Evolutionary conservation across 1,140 invertebrate species (phyloP).

Genomic region (Apis florea): DNA sequence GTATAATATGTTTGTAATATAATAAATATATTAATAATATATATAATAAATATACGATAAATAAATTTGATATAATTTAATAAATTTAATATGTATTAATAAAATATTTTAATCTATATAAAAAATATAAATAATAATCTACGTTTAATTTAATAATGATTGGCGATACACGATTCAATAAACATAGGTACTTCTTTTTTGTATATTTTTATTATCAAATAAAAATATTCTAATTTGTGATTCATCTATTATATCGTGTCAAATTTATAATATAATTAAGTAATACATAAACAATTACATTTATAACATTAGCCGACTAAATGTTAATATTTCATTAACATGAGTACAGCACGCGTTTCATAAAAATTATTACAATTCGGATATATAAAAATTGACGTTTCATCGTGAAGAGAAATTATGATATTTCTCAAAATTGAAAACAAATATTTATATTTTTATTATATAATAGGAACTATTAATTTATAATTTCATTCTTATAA

Average conservation of each 20-base stretch:
- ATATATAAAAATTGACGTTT: neutral
- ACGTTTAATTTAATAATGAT: neutral
- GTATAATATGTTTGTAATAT: no score
- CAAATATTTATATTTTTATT: neutral
- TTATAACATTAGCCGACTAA: neutral
- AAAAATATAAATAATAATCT: neutral
- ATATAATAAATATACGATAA: no score
- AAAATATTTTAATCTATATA: neutral
- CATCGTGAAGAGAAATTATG: neutral
- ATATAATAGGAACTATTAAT: constrained; percentile 12
- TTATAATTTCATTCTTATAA: neutral
- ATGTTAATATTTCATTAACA: neutral
- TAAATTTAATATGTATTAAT: neutral
- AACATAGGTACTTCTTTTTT: neutral
- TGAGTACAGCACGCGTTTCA: neutral
- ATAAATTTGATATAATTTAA: no score
- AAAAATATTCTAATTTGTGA: neutral
- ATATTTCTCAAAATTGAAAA: neutral
- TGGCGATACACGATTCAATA: neutral
- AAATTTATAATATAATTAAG: constrained; percentile 8
- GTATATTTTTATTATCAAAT: neutral
- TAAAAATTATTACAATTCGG: neutral
- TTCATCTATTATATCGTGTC: neutral
- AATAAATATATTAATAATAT: no score
- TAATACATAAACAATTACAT: constrained; percentile 3